Evolutionary conservation across 2,888 invertebrate species (phyloP), one percentile per base, ranked within the genome.

Genomic region (Synanthedon formicaeformis): DNA sequence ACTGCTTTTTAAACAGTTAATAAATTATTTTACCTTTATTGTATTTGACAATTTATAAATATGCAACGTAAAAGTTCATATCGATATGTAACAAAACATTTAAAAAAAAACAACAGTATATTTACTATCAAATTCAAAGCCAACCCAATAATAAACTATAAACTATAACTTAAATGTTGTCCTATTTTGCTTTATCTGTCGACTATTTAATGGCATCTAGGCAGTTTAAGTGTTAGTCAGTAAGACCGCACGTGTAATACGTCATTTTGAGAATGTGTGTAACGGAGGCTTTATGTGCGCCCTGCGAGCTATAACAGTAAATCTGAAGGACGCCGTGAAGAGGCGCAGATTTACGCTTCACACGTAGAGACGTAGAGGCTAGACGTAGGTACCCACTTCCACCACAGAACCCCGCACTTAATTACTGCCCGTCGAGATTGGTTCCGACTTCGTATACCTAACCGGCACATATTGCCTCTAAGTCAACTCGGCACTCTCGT

Each of bases 371-470:
- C 8, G 27, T 34, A 34, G 34, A 34, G 63, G 55, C 63, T 68
- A 70, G 68, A 70, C 69, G 66, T 65, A 67, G 67, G 67, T 16
- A 23, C 23, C 18, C 49, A 12, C 5, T 18, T 16, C 18, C 49
- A 41, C 41, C n/a, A 63, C 67, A 64, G 66, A 65, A 60, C 60
- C 60, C 66, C 53, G 66, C 72, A 73, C 72, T 83, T 84, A 84
- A 85, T 85, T 83, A 82, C 81, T 66, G 60, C 73, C 69, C 65
- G 70, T 69, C 66, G 74, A 78, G 81, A 84, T 83, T 82, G 73
- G 73, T 73, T 74, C 71, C 62, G 66, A 65, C 63, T 60, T 63
- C 63, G 58, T 16, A 2, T 64, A n/a, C n/a, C n/a, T n/a, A 60
- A 63, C 64, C 64, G 59, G 61, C 71, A 70, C 69, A 69, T 73